Percentiles rank a stretch among this genome's conserved stretches.
Conservation (phyloP, 2,888 invertebrate genomes). For the Stenoptilia bipunctidactyla region DNA sequence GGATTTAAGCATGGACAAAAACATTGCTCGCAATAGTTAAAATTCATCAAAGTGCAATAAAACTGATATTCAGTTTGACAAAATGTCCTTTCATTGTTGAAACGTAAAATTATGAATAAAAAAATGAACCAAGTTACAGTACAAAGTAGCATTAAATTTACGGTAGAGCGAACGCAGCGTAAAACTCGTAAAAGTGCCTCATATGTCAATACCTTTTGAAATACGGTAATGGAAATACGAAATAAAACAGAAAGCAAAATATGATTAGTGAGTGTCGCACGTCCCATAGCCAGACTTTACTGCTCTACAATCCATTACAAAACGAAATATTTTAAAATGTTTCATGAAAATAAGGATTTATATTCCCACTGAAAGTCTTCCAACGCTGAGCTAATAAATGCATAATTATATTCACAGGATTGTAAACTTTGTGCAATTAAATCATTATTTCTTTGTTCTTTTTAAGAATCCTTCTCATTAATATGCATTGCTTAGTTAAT, state of each 20-base stretch:
- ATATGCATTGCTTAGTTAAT: constrained; percentile 12
- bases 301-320: constrained; percentile 21
- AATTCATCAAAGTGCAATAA: too few species aligned
- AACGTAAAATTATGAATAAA: too few species aligned
- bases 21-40: too few species aligned
- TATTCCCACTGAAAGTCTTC: constrained; percentile 3
- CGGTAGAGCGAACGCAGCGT: constrained; percentile 41
- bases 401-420: constrained; percentile 9
- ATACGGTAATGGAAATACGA: constrained; percentile 70
- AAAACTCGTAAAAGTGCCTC: constrained; percentile 67
- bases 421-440: constrained; percentile 13
- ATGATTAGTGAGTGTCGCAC: constrained; percentile 66
- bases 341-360: neutral
- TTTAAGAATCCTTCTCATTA: constrained; percentile 10
- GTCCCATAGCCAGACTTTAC: constrained; percentile 62
- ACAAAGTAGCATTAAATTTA: constrained; percentile 53
- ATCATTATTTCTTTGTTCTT: constrained; percentile 13
- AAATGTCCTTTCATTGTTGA: too few species aligned
- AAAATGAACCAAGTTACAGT: constrained; percentile 24
- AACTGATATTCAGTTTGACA: too few species aligned
- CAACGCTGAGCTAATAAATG: constrained; percentile 1
- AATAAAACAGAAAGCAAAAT: constrained; percentile 71
- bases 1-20: too few species aligned
- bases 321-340: constrained; percentile 10
- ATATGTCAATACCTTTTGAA: constrained; percentile 70